phyloP scores from a whole-genome alignment of 1,140 invertebrate genomes.

The Dinoponera quadriceps region DNA sequence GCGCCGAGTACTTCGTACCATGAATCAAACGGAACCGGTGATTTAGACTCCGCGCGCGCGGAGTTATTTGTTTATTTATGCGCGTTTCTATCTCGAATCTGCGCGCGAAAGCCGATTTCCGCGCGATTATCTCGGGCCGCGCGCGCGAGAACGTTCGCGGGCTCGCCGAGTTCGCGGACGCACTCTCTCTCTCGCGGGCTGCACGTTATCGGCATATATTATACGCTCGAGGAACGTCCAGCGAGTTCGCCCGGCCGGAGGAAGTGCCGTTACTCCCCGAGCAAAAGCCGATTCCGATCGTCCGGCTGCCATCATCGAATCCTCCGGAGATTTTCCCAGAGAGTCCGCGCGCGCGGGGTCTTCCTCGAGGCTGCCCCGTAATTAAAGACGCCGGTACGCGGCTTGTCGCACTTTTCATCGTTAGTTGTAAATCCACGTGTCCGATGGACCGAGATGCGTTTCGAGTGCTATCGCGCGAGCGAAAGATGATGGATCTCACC shows the following conservation, averaged over 20 bases:
- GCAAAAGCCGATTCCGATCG: constrained; percentile 46
- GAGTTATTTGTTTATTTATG: constrained; percentile 62
- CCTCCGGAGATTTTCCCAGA: constrained; percentile 38
- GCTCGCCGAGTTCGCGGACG: neutral
- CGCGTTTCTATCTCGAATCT: constrained; percentile 36
- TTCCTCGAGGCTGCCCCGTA: constrained; percentile 15
- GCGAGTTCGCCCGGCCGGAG: constrained; percentile 32
- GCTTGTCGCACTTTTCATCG: constrained; percentile 43
- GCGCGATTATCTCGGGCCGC: constrained; percentile 48
- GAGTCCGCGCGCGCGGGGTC: neutral
- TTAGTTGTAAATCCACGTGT: constrained; percentile 22
- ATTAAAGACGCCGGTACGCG: constrained; percentile 36
- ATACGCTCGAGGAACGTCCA: constrained; percentile 30
- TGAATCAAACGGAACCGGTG: constrained; percentile 64
- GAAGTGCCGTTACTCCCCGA: constrained; percentile 55
- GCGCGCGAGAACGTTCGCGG: neutral
- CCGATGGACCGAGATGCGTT: neutral
- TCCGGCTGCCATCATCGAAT: constrained; percentile 31
- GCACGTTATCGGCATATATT: constrained; percentile 59
- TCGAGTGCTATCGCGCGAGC: neutral
- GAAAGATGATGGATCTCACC: neutral
- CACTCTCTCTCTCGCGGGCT: neutral
- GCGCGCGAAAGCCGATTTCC: constrained; percentile 47
- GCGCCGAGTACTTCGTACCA: constrained; percentile 16
- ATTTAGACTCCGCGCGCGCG: constrained; percentile 42